Percentiles rank a stretch among this genome's conserved stretches.
phyloP scores from a whole-genome alignment of 2,113 vertebrate species.

The Myotis yumanensis region DNA sequence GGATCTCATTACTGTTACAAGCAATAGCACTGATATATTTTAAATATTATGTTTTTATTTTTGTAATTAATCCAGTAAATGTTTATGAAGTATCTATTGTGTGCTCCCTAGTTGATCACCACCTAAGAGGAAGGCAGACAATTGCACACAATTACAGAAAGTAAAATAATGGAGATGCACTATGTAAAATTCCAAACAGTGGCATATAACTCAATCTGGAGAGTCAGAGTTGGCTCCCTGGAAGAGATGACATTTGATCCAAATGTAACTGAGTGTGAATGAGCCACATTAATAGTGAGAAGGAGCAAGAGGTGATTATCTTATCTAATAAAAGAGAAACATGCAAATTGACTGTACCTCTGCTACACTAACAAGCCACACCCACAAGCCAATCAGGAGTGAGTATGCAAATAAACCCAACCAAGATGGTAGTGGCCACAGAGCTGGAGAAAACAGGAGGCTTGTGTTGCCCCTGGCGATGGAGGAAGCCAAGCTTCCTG shows the following conservation, averaged over 20 bases:
- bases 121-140: background rate
- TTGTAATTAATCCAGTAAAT: background rate
- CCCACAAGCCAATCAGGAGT: too few species aligned
- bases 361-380: too few species aligned
- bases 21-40: background rate
- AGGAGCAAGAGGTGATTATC: background rate
- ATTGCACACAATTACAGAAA: background rate
- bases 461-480: too few species aligned
- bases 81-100: background rate
- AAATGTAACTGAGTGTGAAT: background rate
- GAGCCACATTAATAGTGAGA: background rate
- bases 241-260: background rate
- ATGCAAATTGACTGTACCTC: too few species aligned
- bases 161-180: background rate
- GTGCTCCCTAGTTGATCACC: background rate
- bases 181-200: background rate
- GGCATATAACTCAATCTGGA: background rate
- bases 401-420: too few species aligned
- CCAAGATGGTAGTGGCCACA: too few species aligned
- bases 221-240: background rate
- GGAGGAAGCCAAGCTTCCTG: too few species aligned
- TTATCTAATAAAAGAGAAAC: too few species aligned
- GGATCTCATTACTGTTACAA: background rate
- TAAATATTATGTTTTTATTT: background rate
- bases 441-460: too few species aligned